phyloP scores from a whole-genome alignment of 2,113 vertebrate species.

The Proteles cristata region DNA sequence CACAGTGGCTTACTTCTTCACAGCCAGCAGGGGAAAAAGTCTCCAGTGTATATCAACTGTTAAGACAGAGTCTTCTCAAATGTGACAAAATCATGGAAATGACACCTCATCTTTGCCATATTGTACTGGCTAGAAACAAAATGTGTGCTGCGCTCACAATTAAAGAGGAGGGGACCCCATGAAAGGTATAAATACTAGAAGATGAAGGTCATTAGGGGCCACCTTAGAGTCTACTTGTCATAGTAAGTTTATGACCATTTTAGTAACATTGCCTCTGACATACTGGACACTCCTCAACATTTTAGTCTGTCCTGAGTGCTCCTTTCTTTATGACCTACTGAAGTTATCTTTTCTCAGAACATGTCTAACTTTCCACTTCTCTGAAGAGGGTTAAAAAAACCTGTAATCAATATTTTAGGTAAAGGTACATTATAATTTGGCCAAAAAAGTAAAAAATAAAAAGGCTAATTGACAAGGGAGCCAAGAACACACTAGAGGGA shows the following conservation, averaged over 20 bases:
- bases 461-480: not conserved
- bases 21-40: not conserved
- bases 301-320: not conserved
- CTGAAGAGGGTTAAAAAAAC: not conserved
- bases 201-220: not conserved
- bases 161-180: not conserved
- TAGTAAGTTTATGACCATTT: not conserved
- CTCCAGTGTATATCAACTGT: not conserved
- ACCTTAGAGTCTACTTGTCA: not conserved
- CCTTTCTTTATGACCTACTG: not conserved
- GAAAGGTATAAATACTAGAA: not conserved
- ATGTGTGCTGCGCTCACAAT: not conserved
- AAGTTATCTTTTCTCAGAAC: not conserved
- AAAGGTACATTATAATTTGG: not conserved
- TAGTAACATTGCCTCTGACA: not conserved
- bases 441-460: not conserved
- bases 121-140: not conserved
- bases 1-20: not conserved
- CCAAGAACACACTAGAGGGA: not conserved
- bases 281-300: not conserved
- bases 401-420: not conserved
- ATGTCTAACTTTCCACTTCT: not conserved
- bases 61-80: not conserved
- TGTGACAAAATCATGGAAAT: not conserved
- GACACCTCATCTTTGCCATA: not conserved